Base-by-base conservation (phyloP, 2,113 vertebrate species). In the Fukomys damarensis region DNA sequence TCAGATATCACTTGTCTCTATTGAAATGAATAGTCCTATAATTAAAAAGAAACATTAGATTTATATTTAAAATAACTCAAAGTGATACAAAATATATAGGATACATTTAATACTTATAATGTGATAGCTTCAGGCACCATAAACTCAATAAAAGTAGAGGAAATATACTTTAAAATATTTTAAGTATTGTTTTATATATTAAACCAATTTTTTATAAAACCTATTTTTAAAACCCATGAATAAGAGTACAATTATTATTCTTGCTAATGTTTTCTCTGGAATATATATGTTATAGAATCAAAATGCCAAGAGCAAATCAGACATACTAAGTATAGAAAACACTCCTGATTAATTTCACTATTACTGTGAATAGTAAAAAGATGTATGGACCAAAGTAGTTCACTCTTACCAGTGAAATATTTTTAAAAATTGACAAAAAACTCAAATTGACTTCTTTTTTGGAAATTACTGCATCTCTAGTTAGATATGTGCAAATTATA, bases 31-130 rank as follows among this genome's bases (percentile, higher is more conserved):
- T 91, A 93, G 16, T 28, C 2, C 7, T 16, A 58, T 70, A 96
- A 82, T 19, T 76, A 70, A 70, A 76, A 76, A 82, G 6, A 70
- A 70, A 93, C 56, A 86, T 13, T 41, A 56, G 17, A 1, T 85
- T 95, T 94, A 72, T 46, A 56, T 93, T 96, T 86, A 82, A 63
- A 92, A 92, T 46, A 83, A 72, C 38, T 56, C 12, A 56, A 74
- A 43, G 56, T 94, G 35, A 87, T 74, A 66, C 49, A 93, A 65
- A 16, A 20, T 66, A 56, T 74, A 12, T 38, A 80, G 3, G 35
- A 84, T 90, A 41, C 14, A 80, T 84, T 88, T 74, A 84, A 76
- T 80, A 74, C 90, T 92, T 90, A 49, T 86, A 82, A 80, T 90
- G 13, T 13, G 38, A 24, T 92, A 52, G 19, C 24, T 94, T 95